These are phyloP conservation scores for Poecilia wingei DNA, from an alignment of 2,797 vertebrate species.

Conservation along the genomic window DNA sequence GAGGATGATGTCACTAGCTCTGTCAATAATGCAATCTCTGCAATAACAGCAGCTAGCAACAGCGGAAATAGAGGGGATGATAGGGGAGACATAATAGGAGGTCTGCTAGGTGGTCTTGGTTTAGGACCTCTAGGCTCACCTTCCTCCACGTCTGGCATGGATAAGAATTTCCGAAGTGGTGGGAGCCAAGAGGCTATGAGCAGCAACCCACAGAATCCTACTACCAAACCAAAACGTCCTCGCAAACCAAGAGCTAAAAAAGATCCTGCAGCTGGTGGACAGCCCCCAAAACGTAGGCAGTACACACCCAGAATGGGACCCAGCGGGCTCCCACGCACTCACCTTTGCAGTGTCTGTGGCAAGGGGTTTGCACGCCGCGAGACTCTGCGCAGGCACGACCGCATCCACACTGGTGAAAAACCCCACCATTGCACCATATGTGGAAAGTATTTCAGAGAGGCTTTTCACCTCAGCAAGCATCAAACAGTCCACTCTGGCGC, in stretches of 20 bases:
- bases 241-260: slow-evolving; percentile 85
- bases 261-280: slow-evolving; percentile 68
- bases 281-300: slow-evolving; percentile 81
- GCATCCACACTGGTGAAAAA: slow-evolving; percentile 95
- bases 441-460: slow-evolving; percentile 94
- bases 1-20: slow-evolving; percentile 88
- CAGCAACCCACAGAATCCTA: slow-evolving; percentile 77
- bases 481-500: slow-evolving; percentile 94
- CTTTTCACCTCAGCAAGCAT: slow-evolving; percentile 96
- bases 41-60: slow-evolving; percentile 83
- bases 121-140: slow-evolving; percentile 82
- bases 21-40: slow-evolving; percentile 86
- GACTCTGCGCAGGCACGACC: slow-evolving; percentile 90
- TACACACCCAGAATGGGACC: slow-evolving; percentile 80
- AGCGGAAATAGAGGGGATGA: slow-evolving; percentile 83
- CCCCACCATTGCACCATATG: slow-evolving; percentile 93
- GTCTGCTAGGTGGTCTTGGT: slow-evolving; percentile 85
- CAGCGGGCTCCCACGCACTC: slow-evolving; percentile 81
- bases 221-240: slow-evolving; percentile 81
- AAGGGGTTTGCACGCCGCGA: slow-evolving; percentile 92
- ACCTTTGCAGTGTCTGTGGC: slow-evolving; percentile 88
- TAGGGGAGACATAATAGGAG: slow-evolving; percentile 87
- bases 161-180: slow-evolving; percentile 82
- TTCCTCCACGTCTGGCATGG: slow-evolving; percentile 82
- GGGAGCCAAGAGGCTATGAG: slow-evolving; percentile 75